Conservation (phyloP, 2,113 vertebrate species). For the Perca flavescens region DNA sequence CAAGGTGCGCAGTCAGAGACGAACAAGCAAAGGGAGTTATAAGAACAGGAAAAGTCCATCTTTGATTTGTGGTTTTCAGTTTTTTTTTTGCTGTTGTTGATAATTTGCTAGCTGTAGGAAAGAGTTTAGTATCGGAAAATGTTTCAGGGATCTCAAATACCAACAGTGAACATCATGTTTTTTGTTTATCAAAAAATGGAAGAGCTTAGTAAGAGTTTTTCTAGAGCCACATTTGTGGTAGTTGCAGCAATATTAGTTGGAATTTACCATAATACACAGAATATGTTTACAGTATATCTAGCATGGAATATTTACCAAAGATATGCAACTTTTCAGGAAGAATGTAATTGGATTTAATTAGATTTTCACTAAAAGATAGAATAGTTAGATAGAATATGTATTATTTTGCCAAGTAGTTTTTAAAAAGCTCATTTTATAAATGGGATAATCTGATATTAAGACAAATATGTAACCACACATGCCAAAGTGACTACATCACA, state of each 20-base stretch:
- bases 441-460: constrained; percentile 6
- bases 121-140: not conserved
- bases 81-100: not conserved
- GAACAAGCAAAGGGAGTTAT: not conserved
- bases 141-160: not conserved
- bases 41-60: not conserved
- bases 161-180: not conserved
- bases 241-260: not conserved
- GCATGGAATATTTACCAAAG: not conserved
- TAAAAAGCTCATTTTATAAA: not conserved
- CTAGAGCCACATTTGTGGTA: not conserved
- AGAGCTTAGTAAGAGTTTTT: not conserved
- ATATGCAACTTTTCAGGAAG: not conserved
- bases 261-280: not conserved
- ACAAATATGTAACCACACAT: not conserved
- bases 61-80: not conserved
- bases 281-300: too few relatives aligned
- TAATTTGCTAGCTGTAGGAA: not conserved
- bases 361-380: not conserved
- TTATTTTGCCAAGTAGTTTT: not conserved
- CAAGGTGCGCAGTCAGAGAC: not conserved
- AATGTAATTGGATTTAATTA: too few relatives aligned
- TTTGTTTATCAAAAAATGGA: not conserved
- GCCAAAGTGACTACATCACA: not conserved
- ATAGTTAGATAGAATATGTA: not conserved